These are phyloP conservation scores for Cactoblastis cactorum DNA, from an alignment of 2,888 invertebrate genomes.

Conservation along the genomic window DNA sequence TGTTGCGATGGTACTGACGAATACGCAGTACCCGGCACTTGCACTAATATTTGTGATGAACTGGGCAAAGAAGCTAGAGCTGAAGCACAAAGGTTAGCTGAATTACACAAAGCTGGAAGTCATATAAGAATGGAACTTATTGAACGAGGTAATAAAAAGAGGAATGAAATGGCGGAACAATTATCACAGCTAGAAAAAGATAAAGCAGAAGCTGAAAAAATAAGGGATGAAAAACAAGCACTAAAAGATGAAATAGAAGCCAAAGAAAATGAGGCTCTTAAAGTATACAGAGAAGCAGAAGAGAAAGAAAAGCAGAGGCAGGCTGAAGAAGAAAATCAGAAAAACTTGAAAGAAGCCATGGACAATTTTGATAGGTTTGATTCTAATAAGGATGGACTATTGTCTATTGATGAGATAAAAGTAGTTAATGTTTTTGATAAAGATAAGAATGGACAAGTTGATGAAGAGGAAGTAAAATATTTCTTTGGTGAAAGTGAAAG, in stretches of 20 bases:
- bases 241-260: constrained; percentile 86
- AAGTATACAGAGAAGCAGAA: constrained; percentile 85
- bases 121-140: constrained; percentile 86
- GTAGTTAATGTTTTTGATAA: constrained; percentile 90
- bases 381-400: constrained; percentile 86
- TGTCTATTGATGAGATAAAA: constrained; percentile 85
- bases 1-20: constrained; percentile 96
- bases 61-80: constrained; percentile 87
- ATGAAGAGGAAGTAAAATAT: constrained; percentile 90
- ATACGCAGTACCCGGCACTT: constrained; percentile 81
- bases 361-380: constrained; percentile 89
- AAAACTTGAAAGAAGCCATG: constrained; percentile 81
- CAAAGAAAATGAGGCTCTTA: constrained; percentile 86
- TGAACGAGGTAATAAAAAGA: constrained; percentile 85
- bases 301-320: constrained; percentile 81
- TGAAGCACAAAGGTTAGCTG: constrained; percentile 85
- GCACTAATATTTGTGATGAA: constrained; percentile 89
- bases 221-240: constrained; percentile 87
- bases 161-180: constrained; percentile 85
- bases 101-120: constrained; percentile 88
- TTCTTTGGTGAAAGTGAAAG: constrained; percentile 85
- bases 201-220: constrained; percentile 86
- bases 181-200: constrained; percentile 85
- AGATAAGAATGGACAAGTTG: constrained; percentile 92
- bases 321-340: constrained; percentile 78